Percentiles rank a stretch among this genome's conserved stretches.
Conservation (phyloP, 2,888 invertebrate genomes). For the Stenodema calcarata region DNA sequence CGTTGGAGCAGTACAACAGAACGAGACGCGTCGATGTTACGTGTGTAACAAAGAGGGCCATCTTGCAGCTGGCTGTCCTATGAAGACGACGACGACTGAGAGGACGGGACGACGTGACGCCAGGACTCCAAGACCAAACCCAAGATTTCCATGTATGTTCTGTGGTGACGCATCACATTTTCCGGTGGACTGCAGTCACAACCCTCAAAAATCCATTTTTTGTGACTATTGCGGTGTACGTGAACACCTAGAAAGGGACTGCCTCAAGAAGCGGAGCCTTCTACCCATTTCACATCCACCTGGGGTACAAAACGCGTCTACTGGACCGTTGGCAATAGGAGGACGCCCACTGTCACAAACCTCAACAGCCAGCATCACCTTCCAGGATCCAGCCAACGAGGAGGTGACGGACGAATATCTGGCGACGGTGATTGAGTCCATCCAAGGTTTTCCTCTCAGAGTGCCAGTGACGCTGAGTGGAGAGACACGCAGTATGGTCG, state of each 20-base stretch:
- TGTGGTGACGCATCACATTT: neutral
- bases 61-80: neutral
- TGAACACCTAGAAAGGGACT: neutral
- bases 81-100: neutral
- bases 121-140: neutral
- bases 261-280: neutral
- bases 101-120: neutral
- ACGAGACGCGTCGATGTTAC: neutral
- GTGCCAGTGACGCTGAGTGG: neutral
- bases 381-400: neutral
- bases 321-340: no score
- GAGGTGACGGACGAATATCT: neutral
- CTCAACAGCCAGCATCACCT: neutral
- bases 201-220: neutral
- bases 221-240: neutral
- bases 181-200: neutral
- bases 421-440: neutral
- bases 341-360: no score
- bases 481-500: neutral
- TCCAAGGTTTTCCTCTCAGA: neutral
- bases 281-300: neutral
- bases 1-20: neutral
- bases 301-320: no score
- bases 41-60: neutral
- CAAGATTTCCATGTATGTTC: neutral